Evolutionary conservation across 2,797 vertebrate genomes (phyloP).

Genomic region (Taeniopygia guttata): DNA sequence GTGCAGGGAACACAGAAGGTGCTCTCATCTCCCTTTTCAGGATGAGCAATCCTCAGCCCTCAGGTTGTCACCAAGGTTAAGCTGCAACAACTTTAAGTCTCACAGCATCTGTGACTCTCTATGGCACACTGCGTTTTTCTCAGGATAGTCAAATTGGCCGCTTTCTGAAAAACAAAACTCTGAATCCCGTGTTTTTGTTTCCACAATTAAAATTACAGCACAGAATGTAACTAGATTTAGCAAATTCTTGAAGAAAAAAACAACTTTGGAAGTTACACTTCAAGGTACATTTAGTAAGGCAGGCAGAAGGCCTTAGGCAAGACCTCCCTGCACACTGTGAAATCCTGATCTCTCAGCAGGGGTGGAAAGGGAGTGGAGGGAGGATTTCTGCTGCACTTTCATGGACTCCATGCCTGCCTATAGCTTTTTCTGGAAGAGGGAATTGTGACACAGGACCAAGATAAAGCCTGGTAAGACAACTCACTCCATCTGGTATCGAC

Average conservation of each 20-base stretch:
- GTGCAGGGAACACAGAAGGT: rapidly evolving
- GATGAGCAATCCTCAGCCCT: not conserved
- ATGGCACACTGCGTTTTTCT: not conserved
- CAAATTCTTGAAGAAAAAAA: not conserved
- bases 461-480: not conserved
- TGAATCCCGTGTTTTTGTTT: not conserved
- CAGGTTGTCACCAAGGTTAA: not conserved
- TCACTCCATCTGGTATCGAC: not conserved
- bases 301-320: not conserved
- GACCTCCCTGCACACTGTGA: not conserved
- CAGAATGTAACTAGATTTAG: not conserved
- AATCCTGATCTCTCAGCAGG: not conserved
- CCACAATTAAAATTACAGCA: not conserved
- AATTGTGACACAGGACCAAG: not conserved
- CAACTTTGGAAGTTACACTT: not conserved
- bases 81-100: not conserved
- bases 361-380: not conserved
- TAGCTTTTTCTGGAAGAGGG: not conserved
- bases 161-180: not conserved
- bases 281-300: not conserved
- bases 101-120: not conserved
- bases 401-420: not conserved
- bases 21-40: not conserved
- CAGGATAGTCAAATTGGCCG: not conserved
- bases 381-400: not conserved